Base-by-base conservation (phyloP, 2,888 invertebrate species). In the Diplazon laetatorius region DNA sequence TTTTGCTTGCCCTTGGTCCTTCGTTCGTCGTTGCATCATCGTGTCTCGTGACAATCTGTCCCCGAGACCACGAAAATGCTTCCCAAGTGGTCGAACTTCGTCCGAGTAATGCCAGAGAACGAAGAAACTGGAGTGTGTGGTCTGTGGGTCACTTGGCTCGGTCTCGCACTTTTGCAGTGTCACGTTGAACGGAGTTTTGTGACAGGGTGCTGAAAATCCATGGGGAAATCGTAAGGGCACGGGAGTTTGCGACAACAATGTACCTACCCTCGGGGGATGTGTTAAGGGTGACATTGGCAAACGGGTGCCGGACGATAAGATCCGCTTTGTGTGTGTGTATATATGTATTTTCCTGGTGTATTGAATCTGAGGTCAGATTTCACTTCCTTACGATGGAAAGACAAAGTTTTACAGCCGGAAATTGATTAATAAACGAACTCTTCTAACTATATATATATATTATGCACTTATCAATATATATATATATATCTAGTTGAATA, bases 401-500 rank as follows among this genome's bases (percentile, higher is more conserved):
- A 37, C 37, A 9, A 48, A n/a, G 3, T 14, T 50, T 66, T 52
- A 52, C 39, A 10, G 22, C 22, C 39, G 50, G 52, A 50, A 65
- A 65, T 65, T 65, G 20, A 65, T 50, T 65, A 22, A 22, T 65
- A 22, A 50, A 65, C n/a, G n/a, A n/a, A n/a, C n/a, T n/a, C n/a
- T n/a, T n/a, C n/a, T n/a, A n/a, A n/a, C n/a, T n/a, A n/a, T n/a
- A n/a, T n/a, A n/a, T n/a, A n/a, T n/a, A n/a, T n/a, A n/a, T n/a
- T n/a, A n/a, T n/a, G n/a, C n/a, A n/a, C n/a, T n/a, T n/a, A n/a
- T n/a, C n/a, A n/a, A n/a, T n/a, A n/a, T n/a, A n/a, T n/a, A n/a
- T n/a, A n/a, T n/a, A n/a, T n/a, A n/a, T n/a, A n/a, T n/a, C n/a
- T n/a, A n/a, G n/a, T n/a, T n/a, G n/a, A n/a, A n/a, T n/a, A n/a